Conservation (phyloP, 1,140 invertebrate species). For the Palaemon carinicauda region DNA sequence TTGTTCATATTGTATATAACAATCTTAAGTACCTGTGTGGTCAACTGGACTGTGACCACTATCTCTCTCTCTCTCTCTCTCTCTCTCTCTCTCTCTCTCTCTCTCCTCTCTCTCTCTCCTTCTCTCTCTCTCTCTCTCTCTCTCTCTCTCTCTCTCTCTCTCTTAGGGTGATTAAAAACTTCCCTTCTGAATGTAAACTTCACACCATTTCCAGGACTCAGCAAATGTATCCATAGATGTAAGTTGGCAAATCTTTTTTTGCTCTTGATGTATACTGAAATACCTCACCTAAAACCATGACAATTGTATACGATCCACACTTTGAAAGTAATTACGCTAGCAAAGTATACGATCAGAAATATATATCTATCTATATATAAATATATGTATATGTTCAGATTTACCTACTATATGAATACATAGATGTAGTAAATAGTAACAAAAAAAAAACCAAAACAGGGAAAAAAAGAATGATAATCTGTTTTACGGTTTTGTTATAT, state of each 20-base stretch:
- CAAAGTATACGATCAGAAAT: constrained; percentile 39
- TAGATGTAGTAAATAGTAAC: constrained; percentile 16
- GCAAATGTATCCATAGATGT: constrained; percentile 42
- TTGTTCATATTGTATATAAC: neutral
- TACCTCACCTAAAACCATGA: constrained; percentile 33
- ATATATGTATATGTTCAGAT: constrained; percentile 9
- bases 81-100: neutral
- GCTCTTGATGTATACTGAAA: constrained; percentile 41
- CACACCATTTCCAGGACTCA: constrained; percentile 29
- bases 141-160: neutral
- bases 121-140: neutral
- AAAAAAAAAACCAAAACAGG: neutral
- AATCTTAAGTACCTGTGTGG: no score
- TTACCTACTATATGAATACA: constrained; percentile 31
- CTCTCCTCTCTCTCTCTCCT: neutral
- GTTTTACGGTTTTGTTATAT: neutral
- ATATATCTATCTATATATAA: neutral
- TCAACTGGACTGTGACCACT: no score
- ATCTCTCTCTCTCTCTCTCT: neutral
- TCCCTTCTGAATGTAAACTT: neutral
- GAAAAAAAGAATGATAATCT: neutral
- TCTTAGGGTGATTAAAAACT: constrained; percentile 7
- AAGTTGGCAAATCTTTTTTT: constrained; percentile 27
- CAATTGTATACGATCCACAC: constrained; percentile 30
- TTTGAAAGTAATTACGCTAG: constrained; percentile 22